Percentiles rank a stretch among this genome's conserved stretches.
Evolutionary conservation across 2,888 invertebrate genomes (phyloP).

Genomic region (Hofmannophila pseudospretella): DNA sequence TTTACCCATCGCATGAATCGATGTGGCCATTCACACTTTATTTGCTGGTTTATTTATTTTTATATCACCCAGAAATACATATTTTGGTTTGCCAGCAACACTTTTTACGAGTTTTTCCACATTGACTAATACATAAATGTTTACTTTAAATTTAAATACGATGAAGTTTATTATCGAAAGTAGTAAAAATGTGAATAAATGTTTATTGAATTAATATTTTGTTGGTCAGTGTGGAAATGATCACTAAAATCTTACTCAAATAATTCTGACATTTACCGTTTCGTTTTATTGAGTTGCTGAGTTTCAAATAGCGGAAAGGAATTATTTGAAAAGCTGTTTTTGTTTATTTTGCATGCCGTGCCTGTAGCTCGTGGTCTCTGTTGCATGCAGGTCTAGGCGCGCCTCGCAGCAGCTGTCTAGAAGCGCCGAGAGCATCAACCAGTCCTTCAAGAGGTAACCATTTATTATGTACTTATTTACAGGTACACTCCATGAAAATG

Average conservation of each 20-base stretch:
- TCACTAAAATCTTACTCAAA: slow-evolving; percentile 5
- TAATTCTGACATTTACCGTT: not conserved
- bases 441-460: slow-evolving; percentile 76
- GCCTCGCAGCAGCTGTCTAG: slow-evolving; percentile 89
- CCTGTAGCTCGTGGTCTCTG: slow-evolving; percentile 70
- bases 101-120: slow-evolving; percentile 32
- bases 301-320: not conserved
- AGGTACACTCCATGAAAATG: too few species aligned
- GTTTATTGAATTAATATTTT: not conserved
- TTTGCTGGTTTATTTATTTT: slow-evolving; percentile 29
- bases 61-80: slow-evolving; percentile 24
- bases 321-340: slow-evolving; percentile 6
- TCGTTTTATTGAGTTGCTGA: not conserved
- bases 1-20: slow-evolving; percentile 45
- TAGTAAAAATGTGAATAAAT: not conserved
- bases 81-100: slow-evolving; percentile 31
- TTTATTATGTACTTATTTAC: slow-evolving; percentile 1
- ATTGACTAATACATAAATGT: slow-evolving; percentile 15
- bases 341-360: slow-evolving; percentile 49
- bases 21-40: slow-evolving; percentile 34
- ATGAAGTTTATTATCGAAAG: not conserved
- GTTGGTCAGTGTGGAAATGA: slow-evolving; percentile 5
- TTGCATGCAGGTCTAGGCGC: slow-evolving; percentile 89
- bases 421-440: slow-evolving; percentile 82
- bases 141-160: not conserved